Percentiles rank a stretch among this genome's conserved stretches.
phyloP scores from a whole-genome alignment of 2,113 vertebrate genomes.

The Mobula hypostoma region DNA sequence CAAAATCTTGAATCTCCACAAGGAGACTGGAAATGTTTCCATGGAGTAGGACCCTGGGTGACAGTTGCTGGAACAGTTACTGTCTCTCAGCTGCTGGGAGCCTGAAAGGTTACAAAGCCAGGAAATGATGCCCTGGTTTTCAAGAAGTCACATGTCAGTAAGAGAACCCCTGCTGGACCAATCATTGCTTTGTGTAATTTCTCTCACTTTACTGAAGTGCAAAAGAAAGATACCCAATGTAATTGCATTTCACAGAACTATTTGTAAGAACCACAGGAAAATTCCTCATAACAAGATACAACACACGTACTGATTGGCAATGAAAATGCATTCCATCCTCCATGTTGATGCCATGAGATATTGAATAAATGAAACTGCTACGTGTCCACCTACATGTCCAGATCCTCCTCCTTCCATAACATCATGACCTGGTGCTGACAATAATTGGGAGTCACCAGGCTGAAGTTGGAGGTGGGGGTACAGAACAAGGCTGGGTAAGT shows the following conservation, averaged over 20 bases:
- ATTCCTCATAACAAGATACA: no score
- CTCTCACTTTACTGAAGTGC: not conserved
- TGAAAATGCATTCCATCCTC: no score
- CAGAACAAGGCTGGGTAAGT: not conserved
- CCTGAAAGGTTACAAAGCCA: no score
- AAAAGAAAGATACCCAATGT: not conserved
- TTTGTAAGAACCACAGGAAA: not conserved
- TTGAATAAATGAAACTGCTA: not conserved
- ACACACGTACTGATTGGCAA: no score
- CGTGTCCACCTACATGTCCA: not conserved
- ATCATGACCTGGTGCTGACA: not conserved
- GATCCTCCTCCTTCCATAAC: not conserved
- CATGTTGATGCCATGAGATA: no score
- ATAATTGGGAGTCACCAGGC: not conserved
- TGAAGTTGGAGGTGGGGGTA: not conserved
- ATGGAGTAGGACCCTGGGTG: not conserved
- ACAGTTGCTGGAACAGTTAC: not conserved
- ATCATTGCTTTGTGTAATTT: not conserved
- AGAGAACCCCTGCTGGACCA: not conserved
- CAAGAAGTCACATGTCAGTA: not conserved
- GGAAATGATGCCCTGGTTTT: not conserved
- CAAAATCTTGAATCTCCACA: not conserved
- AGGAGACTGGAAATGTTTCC: not conserved
- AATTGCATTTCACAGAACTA: not conserved
- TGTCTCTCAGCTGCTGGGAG: not conserved